Evolutionary conservation across 1,140 invertebrate species (phyloP), one percentile per base, ranked within the genome.

Genomic region (Schlechtendalia chinensis): DNA sequence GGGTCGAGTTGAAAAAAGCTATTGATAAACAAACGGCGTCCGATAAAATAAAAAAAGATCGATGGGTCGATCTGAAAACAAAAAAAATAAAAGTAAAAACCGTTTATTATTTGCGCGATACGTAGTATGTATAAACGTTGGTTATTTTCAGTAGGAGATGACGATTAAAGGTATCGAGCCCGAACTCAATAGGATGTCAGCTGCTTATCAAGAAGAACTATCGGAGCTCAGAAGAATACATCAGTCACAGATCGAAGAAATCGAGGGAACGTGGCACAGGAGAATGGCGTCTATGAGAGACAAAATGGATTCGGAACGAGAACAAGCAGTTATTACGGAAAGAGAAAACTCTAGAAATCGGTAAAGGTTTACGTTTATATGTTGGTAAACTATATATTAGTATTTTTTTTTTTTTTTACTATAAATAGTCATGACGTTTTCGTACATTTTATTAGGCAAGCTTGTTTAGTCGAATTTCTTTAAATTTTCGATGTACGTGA

Each of bases 91-190:
- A 91, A 85, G 90, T 90, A 82, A 80, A 22, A 32, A 58, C 10
- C 10, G 29, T 1, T 61, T 29, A 27, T 2, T 29, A 19, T 61
- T 27, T 17, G 14, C 12, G 12, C 32, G 32, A 8, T 39, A 3
- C 32, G 8, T 39, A n/a, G n/a, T n/a, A n/a, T 39, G 32, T 39
- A 4, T 39, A 39, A 39, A 39, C 32, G 32, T 39, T 24, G 1
- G 6, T 74, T 39, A 8, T 39, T 39, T 39, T 8, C 32, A 56
- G 45, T 53, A 90, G 89, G 91, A 92, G 84, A 86, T 91, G 83
- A 92, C 91, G 0, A 90, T 92, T 1, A 91, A 91, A 84, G 91
- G 91, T 12, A 84, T 93, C n/a, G 91, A 92, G 84, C 89, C 90
- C 4, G 91, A 93, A 85, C 86, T 93, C 10, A 87, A 90, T 82